These are phyloP conservation scores for Dinoponera quadriceps DNA, from an alignment of 1,140 invertebrate genomes.

Conservation along the genomic window DNA sequence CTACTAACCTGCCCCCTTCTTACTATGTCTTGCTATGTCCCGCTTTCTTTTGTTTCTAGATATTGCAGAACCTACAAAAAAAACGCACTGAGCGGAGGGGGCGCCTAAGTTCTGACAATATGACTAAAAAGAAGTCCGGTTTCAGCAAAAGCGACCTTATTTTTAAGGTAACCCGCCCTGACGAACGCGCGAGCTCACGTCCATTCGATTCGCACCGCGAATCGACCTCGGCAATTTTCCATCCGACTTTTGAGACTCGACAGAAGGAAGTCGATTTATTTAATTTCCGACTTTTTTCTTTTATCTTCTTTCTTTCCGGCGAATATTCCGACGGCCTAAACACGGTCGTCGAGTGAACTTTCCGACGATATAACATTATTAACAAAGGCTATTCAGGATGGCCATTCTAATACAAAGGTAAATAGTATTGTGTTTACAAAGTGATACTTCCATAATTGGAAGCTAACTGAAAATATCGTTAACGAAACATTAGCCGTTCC, in stretches of 20 bases:
- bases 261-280: slow-evolving; percentile 63
- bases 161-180: slow-evolving; percentile 95
- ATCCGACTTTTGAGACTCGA: slow-evolving; percentile 74
- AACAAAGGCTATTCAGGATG: neutral
- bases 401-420: neutral
- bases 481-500: too few species aligned
- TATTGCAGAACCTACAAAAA: slow-evolving; percentile 98
- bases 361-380: neutral
- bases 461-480: too few species aligned
- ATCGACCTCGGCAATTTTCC: slow-evolving; percentile 69
- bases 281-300: neutral
- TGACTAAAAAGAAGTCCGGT: slow-evolving; percentile 94
- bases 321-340: neutral
- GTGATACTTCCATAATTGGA: too few species aligned
- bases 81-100: slow-evolving; percentile 97
- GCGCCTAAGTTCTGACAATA: slow-evolving; percentile 94
- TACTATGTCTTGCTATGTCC: slow-evolving; percentile 86
- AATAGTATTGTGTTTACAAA: too few species aligned
- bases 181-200: slow-evolving; percentile 82
- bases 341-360: neutral
- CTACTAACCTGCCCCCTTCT: slow-evolving; percentile 81
- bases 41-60: slow-evolving; percentile 95
- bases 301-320: neutral
- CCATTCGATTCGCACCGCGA: slow-evolving; percentile 74
- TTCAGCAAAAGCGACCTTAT: slow-evolving; percentile 98